These are phyloP conservation scores for Cheilinus undulatus DNA, from an alignment of 2,113 vertebrate genomes.

Conservation along the genomic window DNA sequence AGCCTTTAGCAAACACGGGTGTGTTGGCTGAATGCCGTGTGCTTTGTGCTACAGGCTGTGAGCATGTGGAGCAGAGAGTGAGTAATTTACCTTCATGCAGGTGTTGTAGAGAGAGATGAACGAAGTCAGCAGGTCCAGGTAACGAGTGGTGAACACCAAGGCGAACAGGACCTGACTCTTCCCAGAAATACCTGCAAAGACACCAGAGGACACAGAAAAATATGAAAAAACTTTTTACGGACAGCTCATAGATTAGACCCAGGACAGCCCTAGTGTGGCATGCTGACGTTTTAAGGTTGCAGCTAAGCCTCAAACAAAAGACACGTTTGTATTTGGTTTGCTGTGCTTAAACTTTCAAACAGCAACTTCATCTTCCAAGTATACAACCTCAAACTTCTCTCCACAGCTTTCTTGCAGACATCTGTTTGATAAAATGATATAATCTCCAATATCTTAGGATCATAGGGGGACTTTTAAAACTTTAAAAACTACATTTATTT, in stretches of 20 bases:
- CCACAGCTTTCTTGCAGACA: too few relatives aligned
- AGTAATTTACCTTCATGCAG: constrained; percentile 92
- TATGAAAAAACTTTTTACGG: background rate
- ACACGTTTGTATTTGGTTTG: background rate
- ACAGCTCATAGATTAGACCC: background rate
- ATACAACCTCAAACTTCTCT: background rate
- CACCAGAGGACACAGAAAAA: constrained; percentile 9
- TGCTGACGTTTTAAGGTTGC: background rate
- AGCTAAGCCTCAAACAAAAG: background rate
- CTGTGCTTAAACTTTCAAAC: too few relatives aligned
- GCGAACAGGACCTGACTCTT: constrained; percentile 99
- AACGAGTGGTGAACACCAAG: constrained; percentile 97
- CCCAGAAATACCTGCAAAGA: constrained; percentile 93
- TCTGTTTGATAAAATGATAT: too few relatives aligned
- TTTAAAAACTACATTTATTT: too few relatives aligned
- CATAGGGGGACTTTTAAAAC: too few relatives aligned
- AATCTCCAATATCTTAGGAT: too few relatives aligned
- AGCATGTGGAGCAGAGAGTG: background rate
- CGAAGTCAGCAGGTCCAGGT: constrained; percentile 97
- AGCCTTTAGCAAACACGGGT: constrained; percentile 57
- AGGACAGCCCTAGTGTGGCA: background rate
- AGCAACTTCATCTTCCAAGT: background rate
- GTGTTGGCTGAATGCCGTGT: background rate
- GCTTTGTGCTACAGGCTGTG: constrained; percentile 12
- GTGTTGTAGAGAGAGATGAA: constrained; percentile 99